Base-by-base conservation (phyloP, 2,113 vertebrate genomes). In the Brienomyrus brachyistius region DNA sequence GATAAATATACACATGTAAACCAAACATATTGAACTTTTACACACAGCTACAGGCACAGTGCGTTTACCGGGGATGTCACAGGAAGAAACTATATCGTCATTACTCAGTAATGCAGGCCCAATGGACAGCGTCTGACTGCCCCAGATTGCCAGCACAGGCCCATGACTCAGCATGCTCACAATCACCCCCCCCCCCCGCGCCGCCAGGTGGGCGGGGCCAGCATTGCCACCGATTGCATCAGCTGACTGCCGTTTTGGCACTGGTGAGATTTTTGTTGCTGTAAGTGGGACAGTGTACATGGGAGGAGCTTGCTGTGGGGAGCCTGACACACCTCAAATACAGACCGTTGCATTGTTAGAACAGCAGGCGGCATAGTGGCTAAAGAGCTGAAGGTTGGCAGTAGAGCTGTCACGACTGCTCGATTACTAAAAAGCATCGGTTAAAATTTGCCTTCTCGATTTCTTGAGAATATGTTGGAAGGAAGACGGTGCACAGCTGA, bases 111-210 rank as follows among this genome's bases (percentile, higher is more conserved):
- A 35, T 31, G 66, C 27, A 35, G 31, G 10, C 31, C 31, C 66
- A 15, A 74, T 27, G 27, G 31, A 77, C 11, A 17, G 70, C 10
- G 5, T 15, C 1, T 43, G 74, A 43, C 74, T 77, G 2, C 74
- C 35, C 35, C 5, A 43, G 82, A 50, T 48, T 85, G 43, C 7
- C 19, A 10, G 47, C 82, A 85, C 8, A n/a, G 11, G 52, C 7
- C 43, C 47, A 35, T 90, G 90, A 88, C 90, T 90, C 90, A 62
- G 90, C 90, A 88, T 45, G 43, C 43, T 87, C 47, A 35, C 51
- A n/a, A 13, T 40, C 51, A 31, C 51, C 27, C 50, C 40, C 31
- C 10, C 51, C 1, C 47, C 31, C 3, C 10, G 8, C 17, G 45
- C 21, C 47, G 21, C 11, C 83, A 59, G 62, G 48, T 35, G 23